Evolutionary conservation across 2,888 invertebrate genomes (phyloP).

Genomic region (Carcina quercana): DNA sequence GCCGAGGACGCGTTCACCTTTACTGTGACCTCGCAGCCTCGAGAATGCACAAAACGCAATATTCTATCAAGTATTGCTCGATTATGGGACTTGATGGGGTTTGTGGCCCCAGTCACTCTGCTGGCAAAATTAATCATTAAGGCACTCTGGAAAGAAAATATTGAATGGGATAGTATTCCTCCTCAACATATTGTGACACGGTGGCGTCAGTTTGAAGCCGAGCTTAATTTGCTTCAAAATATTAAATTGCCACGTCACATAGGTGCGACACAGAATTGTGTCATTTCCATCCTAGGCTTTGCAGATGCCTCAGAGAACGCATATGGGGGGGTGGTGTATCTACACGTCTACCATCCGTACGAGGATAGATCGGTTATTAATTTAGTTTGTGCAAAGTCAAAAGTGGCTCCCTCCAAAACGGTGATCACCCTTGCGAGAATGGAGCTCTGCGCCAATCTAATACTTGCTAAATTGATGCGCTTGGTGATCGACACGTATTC

Average conservation of each 20-base stretch:
- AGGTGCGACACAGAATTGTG: background rate
- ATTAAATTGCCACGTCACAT: slow-evolving; percentile 5
- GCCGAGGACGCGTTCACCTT: slow-evolving; percentile 3
- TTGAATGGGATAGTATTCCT: slow-evolving; percentile 3
- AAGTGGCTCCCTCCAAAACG: slow-evolving; percentile 1
- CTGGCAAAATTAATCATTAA: slow-evolving; percentile 6
- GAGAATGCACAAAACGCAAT: slow-evolving; percentile 5
- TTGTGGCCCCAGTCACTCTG: slow-evolving; percentile 6
- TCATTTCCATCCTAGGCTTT: slow-evolving; percentile 2
- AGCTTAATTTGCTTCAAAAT: background rate
- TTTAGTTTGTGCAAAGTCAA: slow-evolving; percentile 1
- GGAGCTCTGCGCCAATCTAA: background rate
- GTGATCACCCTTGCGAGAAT: background rate
- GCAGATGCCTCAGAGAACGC: slow-evolving; percentile 5
- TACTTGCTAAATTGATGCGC: background rate
- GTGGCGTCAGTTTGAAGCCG: background rate
- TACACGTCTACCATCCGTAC: background rate
- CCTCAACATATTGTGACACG: background rate
- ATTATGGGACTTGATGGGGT: slow-evolving; percentile 9
- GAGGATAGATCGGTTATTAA: background rate
- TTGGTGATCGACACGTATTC: background rate
- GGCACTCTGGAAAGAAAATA: slow-evolving; percentile 2
- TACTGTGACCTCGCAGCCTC: background rate
- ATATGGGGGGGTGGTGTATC: slow-evolving; percentile 5
- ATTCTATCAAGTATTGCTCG: slow-evolving; percentile 8